Base-by-base conservation (phyloP, 2,888 invertebrate genomes). In the Caenorhabditis sinica region DNA sequence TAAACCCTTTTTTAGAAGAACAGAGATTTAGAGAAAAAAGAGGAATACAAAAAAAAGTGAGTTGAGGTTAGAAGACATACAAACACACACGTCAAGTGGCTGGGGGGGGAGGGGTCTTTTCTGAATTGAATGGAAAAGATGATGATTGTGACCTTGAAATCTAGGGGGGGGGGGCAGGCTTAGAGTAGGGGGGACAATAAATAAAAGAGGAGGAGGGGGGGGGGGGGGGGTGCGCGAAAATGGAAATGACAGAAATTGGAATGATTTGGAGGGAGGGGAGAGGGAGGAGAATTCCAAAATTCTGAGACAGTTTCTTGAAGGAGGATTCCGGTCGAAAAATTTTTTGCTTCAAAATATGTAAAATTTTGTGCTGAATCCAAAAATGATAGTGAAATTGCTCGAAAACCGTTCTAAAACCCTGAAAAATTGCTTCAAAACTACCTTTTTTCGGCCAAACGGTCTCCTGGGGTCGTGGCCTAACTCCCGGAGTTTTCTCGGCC, bases 61-160 rank as follows among this genome's bases (percentile, higher is more conserved):
- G 40, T 9, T 15, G 5, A 30, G 20, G 11, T 33, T 36, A 20
- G 20, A 20, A 30, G 20, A 58, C 20, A 25, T 17, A 56, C n/a
- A n/a, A n/a, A n/a, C n/a, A n/a, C n/a, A n/a, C n/a, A n/a, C n/a
- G n/a, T n/a, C n/a, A 49, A 20, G 13, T 13, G 51, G 20, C n/a
- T 2, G 51, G 20, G 40, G 13, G 40, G 13, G 13, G 40, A 13
- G 40, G 13, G 40, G 40, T 40, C 40, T 40, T 11, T 40, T 40
- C 40, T 40, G 40, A 28, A 56, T 28, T 56, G 60, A 60, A 60
- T 60, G 33, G 25, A 56, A 60, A 60, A 33, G 33, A 60, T 33
- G 60, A 60, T 60, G 60, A 60, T 60, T 60, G 25, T 33, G 60
- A 60, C 60, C 60, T 60, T 60, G 60, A 56, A 56, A 56, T 56